Conservation (phyloP, 2,797 vertebrate genomes). For the Harpagifer antarcticus region DNA sequence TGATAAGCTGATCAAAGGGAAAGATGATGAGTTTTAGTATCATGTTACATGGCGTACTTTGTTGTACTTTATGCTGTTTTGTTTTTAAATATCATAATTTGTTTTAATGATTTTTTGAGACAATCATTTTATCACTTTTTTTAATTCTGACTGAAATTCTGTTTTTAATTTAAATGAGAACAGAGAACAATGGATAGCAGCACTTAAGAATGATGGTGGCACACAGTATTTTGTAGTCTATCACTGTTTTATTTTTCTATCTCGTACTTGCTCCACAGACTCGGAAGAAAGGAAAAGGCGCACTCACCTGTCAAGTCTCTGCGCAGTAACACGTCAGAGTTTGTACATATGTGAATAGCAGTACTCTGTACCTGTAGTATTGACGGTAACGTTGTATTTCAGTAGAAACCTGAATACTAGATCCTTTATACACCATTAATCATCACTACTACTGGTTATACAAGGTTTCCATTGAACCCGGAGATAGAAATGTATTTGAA, state of each 20-base stretch:
- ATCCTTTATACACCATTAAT: slow-evolving; percentile 58
- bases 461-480: slow-evolving; percentile 51
- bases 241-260: slow-evolving; percentile 81
- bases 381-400: slow-evolving; percentile 71
- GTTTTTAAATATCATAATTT: slow-evolving; percentile 50
- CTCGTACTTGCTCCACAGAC: slow-evolving; percentile 55
- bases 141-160: slow-evolving; percentile 56
- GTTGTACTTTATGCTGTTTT: slow-evolving; percentile 53
- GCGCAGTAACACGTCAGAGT: slow-evolving; percentile 47
- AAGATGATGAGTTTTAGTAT: slow-evolving; percentile 42
- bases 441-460: slow-evolving; percentile 60
- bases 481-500: slow-evolving; percentile 24
- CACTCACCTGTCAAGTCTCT: slow-evolving; percentile 55
- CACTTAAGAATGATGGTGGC: slow-evolving; percentile 50
- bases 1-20: slow-evolving; percentile 51
- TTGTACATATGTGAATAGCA: slow-evolving; percentile 83
- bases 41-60: slow-evolving; percentile 61
- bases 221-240: slow-evolving; percentile 68
- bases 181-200: slow-evolving; percentile 40
- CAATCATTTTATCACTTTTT: slow-evolving; percentile 58
- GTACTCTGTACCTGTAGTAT: slow-evolving; percentile 73
- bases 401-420: slow-evolving; percentile 75
- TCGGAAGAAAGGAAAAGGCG: slow-evolving; percentile 44
- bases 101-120: slow-evolving; percentile 66
- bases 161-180: slow-evolving; percentile 48